Base-by-base conservation (phyloP, 2,113 vertebrate genomes). In the Xiphorhynchus elegans region DNA sequence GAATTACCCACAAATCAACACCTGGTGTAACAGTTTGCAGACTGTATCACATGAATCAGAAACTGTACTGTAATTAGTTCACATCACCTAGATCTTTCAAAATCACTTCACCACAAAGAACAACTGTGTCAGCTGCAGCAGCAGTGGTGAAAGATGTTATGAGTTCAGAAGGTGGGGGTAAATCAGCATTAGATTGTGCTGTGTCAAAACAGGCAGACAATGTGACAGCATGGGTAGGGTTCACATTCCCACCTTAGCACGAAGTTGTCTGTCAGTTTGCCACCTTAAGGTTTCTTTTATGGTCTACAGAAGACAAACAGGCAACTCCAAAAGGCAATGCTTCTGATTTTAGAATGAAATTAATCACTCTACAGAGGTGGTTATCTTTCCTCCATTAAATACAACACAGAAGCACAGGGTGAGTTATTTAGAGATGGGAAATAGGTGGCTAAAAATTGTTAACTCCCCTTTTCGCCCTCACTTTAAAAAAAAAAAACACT, bases 11-110 rank as follows among this genome's bases (percentile, higher is more conserved):
- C 29, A 85, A 33, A 87, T 24, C 58, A 84, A 50, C 49, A 73
- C 15, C 11, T 4, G 2, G 37, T 40, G 6, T 47, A 75, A 87
- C 47, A 82, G 82, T 64, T 18, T 69, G 40, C 67, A 69, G 70
- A 28, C 70, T 68, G 24, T 37, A 82, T 24, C 63, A 58, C 4
- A 52, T 3, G 10, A 79, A 82, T 31, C 66, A 60, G 29, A 89
- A 87, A 89, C 29, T 39, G 35, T 47, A 78, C 40, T 82, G 49
- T 14, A 76, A 89, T 70, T 63, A 87, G 81, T 35, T 78, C 49
- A 47, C 33, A 75, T 77, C 59, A 75, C 46, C 44, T 58, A 84
- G 74, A 84, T 56, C 74, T 89, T 91, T 93, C 90, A 95, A 87
- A 85, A 75, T 35, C 56, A 66, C 33, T 89, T 82, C 74, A 84